Percentiles rank a stretch among this genome's conserved stretches.
Evolutionary conservation across 2,888 invertebrate species (phyloP).

Genomic region (Volucella zonaria): DNA sequence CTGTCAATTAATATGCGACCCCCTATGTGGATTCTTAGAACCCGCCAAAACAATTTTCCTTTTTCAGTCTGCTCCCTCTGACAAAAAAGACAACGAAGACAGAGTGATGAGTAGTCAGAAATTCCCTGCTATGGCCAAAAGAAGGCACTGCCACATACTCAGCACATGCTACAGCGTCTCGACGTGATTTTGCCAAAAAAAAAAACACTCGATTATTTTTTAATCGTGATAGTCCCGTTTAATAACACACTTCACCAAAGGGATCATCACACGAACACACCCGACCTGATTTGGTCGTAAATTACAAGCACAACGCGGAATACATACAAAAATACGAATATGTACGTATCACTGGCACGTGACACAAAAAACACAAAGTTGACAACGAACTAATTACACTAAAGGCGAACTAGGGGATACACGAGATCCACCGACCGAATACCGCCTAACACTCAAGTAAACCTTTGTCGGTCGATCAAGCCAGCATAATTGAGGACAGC

Average conservation of each 20-base stretch:
- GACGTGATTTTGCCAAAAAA: neutral
- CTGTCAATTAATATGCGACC: neutral
- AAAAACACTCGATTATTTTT: neutral
- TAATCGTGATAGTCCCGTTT: neutral
- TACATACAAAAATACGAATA: too few species aligned
- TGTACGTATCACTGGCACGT: slow-evolving; percentile 55
- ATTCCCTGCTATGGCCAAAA: slow-evolving; percentile 2
- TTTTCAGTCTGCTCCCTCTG: neutral
- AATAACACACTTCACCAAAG: slow-evolving; percentile 26
- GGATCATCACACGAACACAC: slow-evolving; percentile 23
- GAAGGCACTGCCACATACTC: neutral
- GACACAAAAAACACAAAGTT: slow-evolving; percentile 61
- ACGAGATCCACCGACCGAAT: slow-evolving; percentile 7
- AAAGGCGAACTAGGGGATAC: slow-evolving; percentile 26
- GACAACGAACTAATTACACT: slow-evolving; percentile 66
- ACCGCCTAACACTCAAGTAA: slow-evolving; percentile 14
- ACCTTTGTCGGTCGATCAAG: slow-evolving; percentile 50
- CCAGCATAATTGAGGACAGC: slow-evolving; percentile 54
- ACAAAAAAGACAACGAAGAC: neutral
- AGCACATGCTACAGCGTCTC: neutral
- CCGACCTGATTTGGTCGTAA: slow-evolving; percentile 51
- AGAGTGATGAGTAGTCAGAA: slow-evolving; percentile 1
- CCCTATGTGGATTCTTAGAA: slow-evolving; percentile 19
- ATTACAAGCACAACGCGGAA: slow-evolving; percentile 35
- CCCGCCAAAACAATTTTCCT: slow-evolving; percentile 4